Conservation (phyloP, 2,113 vertebrate genomes). For the Cinclus mexicanus region DNA sequence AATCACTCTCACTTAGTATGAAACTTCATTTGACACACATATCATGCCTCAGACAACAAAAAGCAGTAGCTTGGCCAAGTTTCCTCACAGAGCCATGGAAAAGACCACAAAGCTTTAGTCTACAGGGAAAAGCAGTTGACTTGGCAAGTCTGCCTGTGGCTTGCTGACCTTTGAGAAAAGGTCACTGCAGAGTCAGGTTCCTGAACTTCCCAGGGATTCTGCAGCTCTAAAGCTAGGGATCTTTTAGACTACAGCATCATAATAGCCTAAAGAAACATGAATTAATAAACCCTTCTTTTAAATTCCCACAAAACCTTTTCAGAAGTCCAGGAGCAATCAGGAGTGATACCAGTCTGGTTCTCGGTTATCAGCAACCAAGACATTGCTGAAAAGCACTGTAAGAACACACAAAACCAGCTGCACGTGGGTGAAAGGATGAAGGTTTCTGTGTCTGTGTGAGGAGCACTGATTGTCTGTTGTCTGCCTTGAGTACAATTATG, state of each 20-base stretch:
- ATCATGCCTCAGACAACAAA: not conserved
- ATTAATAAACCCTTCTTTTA: not conserved
- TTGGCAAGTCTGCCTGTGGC: slow-evolving; percentile 33
- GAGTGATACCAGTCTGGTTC: not conserved
- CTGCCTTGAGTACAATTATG: not conserved
- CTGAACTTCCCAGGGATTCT: slow-evolving; percentile 37
- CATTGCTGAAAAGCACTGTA: not conserved
- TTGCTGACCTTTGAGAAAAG: slow-evolving; percentile 43
- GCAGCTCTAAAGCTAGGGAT: not conserved
- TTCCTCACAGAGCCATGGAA: not conserved
- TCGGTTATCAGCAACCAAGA: not conserved
- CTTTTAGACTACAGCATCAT: not conserved
- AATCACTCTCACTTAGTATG: not conserved
- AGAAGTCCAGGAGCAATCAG: not conserved
- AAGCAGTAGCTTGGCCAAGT: not conserved
- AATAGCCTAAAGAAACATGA: not conserved
- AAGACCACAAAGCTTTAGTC: slow-evolving; percentile 25
- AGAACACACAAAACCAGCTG: not conserved
- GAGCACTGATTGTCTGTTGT: not conserved
- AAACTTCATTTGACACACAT: not conserved
- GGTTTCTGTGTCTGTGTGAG: not conserved
- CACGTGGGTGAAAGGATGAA: not conserved
- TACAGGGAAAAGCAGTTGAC: slow-evolving; percentile 35
- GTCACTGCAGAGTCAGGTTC: not conserved
- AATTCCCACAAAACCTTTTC: not conserved